Base-by-base conservation (phyloP, 2,113 vertebrate genomes). In the Sitta europaea region DNA sequence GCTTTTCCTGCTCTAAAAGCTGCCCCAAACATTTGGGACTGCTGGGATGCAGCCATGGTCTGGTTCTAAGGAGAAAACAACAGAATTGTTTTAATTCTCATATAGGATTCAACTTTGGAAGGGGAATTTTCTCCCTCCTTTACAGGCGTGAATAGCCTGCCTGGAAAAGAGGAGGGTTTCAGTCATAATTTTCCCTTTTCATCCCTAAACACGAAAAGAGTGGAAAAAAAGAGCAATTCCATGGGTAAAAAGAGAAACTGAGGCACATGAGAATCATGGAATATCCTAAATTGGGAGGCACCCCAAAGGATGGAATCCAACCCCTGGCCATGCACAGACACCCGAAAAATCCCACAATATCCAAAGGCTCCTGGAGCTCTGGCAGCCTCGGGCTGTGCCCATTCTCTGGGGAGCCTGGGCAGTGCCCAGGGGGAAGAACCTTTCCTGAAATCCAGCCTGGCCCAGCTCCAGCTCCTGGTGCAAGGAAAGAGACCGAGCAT, bases 301-400 rank as follows among this genome's bases (percentile, higher is more conserved):
- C 18, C 33, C 51, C 14, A 51, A 12, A 6, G 51, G 68, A 28
- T 3, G 1, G 8, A n/a, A 13, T 10, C 38, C 38, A 5, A 3
- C 8, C 8, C 21, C 21, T 28, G 75, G 43, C 36, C 23, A 4
- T 21, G 59, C 53, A n/a, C 38, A 47, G 68, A 16, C 35, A 16
- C 38, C 53, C 0, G 1, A 43, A 19, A 0, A 53, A 12, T 1
- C 53, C 38, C 61, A 25, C 3, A 11, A 2, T 22, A 6, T 8
- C 53, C 68, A 25, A n/a, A 11, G 0, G 0, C 1, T 17, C 45
- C 68, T 11, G 38, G 23, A 53, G 68, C 68, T 66, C 36, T 24
- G 76, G 27, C 51, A 51, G 51, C 67, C 19, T 21, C 2, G 2
- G 25, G 58, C 36, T 0, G 14, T 50, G 50, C 24, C 48, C 74